phyloP scores from a whole-genome alignment of 2,888 invertebrate species.

The Schrankia costaestrigalis region DNA sequence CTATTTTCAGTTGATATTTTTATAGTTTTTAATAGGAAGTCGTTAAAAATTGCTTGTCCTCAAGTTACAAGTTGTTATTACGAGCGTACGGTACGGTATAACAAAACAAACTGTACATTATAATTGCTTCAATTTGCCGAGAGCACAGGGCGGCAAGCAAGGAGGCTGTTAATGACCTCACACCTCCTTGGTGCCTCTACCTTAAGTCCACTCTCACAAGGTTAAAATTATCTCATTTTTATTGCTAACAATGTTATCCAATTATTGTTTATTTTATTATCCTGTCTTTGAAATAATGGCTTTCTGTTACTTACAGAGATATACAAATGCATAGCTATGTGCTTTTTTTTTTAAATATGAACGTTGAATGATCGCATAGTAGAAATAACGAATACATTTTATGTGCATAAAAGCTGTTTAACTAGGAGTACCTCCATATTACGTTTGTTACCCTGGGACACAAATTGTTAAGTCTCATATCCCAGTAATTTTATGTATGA shows the following conservation, averaged over 20 bases:
- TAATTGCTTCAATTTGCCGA: slow-evolving; percentile 71
- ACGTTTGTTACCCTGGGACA: too few species aligned
- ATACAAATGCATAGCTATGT: too few species aligned
- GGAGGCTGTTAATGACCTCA: slow-evolving; percentile 66
- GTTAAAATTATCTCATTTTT: slow-evolving; percentile 12
- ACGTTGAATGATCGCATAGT: too few species aligned
- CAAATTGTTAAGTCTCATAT: too few species aligned
- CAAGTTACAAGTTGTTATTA: slow-evolving; percentile 20
- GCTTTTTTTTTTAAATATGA: too few species aligned
- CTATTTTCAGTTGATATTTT: too few species aligned
- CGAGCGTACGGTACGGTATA: slow-evolving; percentile 30
- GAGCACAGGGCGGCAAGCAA: slow-evolving; percentile 48
- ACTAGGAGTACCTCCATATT: too few species aligned
- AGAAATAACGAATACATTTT: too few species aligned
- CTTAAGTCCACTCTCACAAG: slow-evolving; percentile 27
- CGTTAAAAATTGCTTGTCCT: slow-evolving; percentile 22
- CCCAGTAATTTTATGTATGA: too few species aligned
- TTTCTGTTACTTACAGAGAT: too few species aligned
- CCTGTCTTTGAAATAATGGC: too few species aligned
- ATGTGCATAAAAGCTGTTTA: too few species aligned
- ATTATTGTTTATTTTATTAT: slow-evolving; percentile 44
- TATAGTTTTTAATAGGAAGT: slow-evolving; percentile 22
- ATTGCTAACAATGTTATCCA: slow-evolving; percentile 28
- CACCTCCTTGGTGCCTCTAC: slow-evolving; percentile 43
- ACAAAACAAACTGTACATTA: slow-evolving; percentile 57